These are phyloP conservation scores for Nomada flava DNA, from an alignment of 2,888 invertebrate genomes.

Conservation along the genomic window DNA sequence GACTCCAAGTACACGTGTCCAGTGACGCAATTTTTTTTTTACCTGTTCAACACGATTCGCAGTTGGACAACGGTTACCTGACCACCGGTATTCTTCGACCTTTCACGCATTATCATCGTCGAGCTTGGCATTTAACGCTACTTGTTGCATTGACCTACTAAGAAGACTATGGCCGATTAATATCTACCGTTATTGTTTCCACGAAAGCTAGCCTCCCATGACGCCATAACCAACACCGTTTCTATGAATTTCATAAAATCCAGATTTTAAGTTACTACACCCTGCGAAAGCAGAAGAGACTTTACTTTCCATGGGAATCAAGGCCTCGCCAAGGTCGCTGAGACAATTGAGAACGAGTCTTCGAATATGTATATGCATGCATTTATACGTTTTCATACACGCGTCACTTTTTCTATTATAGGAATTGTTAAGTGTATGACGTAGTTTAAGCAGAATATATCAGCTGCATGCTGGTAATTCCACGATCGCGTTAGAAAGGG, in stretches of 20 bases:
- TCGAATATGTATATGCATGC: background rate
- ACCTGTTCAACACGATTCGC: constrained; percentile 48
- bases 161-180: constrained; percentile 58
- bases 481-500: constrained; percentile 16
- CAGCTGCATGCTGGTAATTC: constrained; percentile 2
- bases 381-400: too few species aligned
- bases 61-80: constrained; percentile 30
- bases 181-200: constrained; percentile 53
- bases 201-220: constrained; percentile 43
- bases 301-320: constrained; percentile 57
- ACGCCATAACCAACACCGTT: constrained; percentile 9
- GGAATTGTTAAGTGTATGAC: background rate
- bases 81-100: constrained; percentile 67
- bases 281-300: background rate
- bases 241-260: constrained; percentile 22
- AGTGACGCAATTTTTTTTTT: constrained; percentile 75
- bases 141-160: constrained; percentile 81
- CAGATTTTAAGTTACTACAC: constrained; percentile 25
- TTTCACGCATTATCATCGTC: constrained; percentile 72
- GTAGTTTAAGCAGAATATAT: background rate
- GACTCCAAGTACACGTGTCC: background rate
- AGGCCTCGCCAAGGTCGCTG: constrained; percentile 40
- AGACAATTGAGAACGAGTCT: constrained; percentile 1
- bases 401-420: background rate
- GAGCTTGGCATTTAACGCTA: constrained; percentile 69